Evolutionary conservation across 92 coral and sea anemone genomes (phyloP), one percentile per base, ranked within the genome.

Genomic region (Porites divaricata): DNA sequence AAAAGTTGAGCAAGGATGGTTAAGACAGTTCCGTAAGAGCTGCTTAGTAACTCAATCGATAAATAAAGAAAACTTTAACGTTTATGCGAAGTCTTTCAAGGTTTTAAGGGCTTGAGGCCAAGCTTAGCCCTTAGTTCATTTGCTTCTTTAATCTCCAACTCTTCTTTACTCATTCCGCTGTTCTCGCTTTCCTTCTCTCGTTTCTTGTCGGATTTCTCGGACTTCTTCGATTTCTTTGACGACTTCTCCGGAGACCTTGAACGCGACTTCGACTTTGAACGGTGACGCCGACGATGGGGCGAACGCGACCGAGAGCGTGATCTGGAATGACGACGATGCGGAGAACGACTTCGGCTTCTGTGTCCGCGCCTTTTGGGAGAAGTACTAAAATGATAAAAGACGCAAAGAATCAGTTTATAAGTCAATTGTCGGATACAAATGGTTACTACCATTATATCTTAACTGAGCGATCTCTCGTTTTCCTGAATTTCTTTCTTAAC

Each of bases 211-310:
- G 90, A 81, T 77, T 87, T 87, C 14, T 91, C 94, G 10, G 83
- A 78, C 56, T 92, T 87, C 23, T 92, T 89, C 66, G 92, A 88
- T 69, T 92, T 90, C 87, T 89, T 95, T 61, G 89, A 94, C 54
- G 93, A 88, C 75, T 90, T 96, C 25, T 92, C 95, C 22, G 99
- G 99, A 14, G 98, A 93, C 69, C 88, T 90, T 10, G 98, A 94
- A 45, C 95, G 93, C 8, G 96, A 92, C 19, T 94, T 92, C 70
- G 95, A 93, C 70, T 83, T 87, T 23, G 93, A 90, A 72, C 98
- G 96, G 85, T 90, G 98, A 26, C 99, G 98, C n/a, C 94, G 96
- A 81, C 98, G 99, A 86, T 92, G 93, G 1, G 96, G 98, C 86
- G 98, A 95, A 62, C 96, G 97, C 51, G 98, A 92, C 35, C 95